phyloP scores from a whole-genome alignment of 1,140 invertebrate genomes.

The Stenopsyche tienmushanensis region DNA sequence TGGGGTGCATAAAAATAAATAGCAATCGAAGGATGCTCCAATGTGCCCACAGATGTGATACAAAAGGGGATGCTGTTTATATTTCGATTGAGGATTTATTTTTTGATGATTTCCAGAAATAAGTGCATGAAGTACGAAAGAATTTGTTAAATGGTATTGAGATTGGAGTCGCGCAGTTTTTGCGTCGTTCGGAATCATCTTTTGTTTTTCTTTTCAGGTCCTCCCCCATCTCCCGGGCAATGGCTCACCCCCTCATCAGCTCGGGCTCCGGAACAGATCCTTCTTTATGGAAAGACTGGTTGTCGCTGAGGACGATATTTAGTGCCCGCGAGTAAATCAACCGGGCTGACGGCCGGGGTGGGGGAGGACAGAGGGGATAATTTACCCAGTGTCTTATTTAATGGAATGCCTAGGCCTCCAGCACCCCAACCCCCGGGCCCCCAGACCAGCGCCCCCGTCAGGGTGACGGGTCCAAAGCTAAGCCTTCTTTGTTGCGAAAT shows the following conservation, averaged over 20 bases:
- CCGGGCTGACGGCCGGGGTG: conserved; percentile 35
- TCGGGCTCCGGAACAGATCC: conserved; percentile 41
- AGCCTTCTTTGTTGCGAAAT: conserved; percentile 42
- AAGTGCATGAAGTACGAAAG: too few relatives aligned
- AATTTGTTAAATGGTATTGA: too few relatives aligned
- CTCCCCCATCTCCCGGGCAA: background rate
- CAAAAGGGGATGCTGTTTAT: too few relatives aligned
- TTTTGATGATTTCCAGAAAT: too few relatives aligned
- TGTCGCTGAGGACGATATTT: conserved; percentile 44
- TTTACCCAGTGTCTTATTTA: conserved; percentile 44
- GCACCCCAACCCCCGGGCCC: conserved; percentile 1
- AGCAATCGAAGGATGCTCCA: too few relatives aligned
- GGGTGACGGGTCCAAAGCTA: conserved; percentile 11
- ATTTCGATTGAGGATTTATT: too few relatives aligned
- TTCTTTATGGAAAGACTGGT: conserved; percentile 44
- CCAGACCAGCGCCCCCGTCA: conserved; percentile 4
- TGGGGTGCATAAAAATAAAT: too few relatives aligned
- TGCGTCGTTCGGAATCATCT: conserved; percentile 19
- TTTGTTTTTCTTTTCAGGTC: conserved; percentile 17
- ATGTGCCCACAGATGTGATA: too few relatives aligned
- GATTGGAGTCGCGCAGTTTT: too few relatives aligned
- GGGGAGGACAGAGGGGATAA: conserved; percentile 30
- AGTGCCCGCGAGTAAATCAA: conserved; percentile 43
- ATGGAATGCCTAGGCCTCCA: conserved; percentile 38
- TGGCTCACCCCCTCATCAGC: conserved; percentile 12